Percentiles rank a stretch among this genome's conserved stretches.
Conservation (phyloP, 2,797 vertebrate genomes). For the Synanceia verrucosa region DNA sequence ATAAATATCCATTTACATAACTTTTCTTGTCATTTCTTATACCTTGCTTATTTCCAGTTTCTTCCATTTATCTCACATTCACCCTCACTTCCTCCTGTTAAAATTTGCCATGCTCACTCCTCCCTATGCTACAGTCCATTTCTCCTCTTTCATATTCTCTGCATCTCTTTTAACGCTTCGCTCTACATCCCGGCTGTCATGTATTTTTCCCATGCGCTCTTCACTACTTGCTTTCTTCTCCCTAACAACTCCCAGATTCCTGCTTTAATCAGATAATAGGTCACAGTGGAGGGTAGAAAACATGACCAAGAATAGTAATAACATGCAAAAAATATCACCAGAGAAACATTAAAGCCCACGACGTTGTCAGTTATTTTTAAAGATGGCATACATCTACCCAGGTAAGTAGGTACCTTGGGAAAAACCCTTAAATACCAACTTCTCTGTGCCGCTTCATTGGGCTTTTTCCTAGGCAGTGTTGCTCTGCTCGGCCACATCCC, state of each 20-base stretch:
- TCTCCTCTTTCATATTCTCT: conserved; percentile 8
- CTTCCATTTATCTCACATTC: conserved; percentile 8
- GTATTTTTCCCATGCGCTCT: conserved; percentile 4
- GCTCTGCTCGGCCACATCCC: neutral
- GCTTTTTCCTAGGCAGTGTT: conserved; percentile 9
- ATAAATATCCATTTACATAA: neutral
- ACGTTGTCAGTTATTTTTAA: conserved; percentile 9
- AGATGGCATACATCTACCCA: conserved; percentile 11
- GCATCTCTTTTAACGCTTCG: neutral
- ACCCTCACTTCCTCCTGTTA: neutral
- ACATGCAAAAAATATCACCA: conserved; percentile 10
- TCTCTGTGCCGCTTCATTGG: conserved; percentile 8
- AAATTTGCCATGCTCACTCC: neutral
- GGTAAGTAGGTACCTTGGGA: conserved; percentile 4
- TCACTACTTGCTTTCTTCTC: neutral
- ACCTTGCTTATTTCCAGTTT: neutral
- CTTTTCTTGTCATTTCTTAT: neutral
- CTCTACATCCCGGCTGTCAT: neutral
- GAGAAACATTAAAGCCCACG: neutral
- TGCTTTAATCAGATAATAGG: conserved; percentile 32
- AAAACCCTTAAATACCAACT: conserved; percentile 4
- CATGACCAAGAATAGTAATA: conserved; percentile 18
- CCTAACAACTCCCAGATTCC: conserved; percentile 31
- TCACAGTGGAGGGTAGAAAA: conserved; percentile 11
- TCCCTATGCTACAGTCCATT: neutral